Evolutionary conservation across 2,888 invertebrate species (phyloP).

Genomic region (Pseudoips prasinana): DNA sequence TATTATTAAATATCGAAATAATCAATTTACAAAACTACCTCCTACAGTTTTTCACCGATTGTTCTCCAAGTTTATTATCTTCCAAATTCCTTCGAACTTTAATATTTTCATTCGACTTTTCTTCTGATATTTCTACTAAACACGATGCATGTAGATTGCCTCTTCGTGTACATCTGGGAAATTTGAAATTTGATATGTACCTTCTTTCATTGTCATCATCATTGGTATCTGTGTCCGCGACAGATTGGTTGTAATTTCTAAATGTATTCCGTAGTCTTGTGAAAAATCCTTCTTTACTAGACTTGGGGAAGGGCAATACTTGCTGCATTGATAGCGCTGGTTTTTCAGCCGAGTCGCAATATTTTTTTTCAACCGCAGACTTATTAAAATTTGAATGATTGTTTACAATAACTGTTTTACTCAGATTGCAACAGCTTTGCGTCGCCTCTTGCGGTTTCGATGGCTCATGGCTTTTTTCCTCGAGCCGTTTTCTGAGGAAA

Average conservation of each 20-base stretch:
- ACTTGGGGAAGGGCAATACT: conserved; percentile 67
- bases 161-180: conserved; percentile 49
- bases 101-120: conserved; percentile 37
- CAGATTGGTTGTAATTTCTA: conserved; percentile 40
- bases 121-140: conserved; percentile 52
- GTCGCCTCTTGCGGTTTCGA: conserved; percentile 31
- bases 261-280: conserved; percentile 52
- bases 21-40: too few relatives aligned
- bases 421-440: conserved; percentile 53
- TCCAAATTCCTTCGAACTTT: too few relatives aligned
- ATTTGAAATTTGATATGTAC: conserved; percentile 57
- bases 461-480: conserved; percentile 44
- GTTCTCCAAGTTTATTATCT: too few relatives aligned
- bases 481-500: conserved; percentile 60
- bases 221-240: conserved; percentile 29
- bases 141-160: conserved; percentile 35
- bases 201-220: conserved; percentile 38
- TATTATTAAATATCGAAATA: not conserved
- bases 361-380: conserved; percentile 12
- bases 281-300: conserved; percentile 50
- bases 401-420: conserved; percentile 6
- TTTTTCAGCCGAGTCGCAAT: conserved; percentile 8
- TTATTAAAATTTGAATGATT: conserved; percentile 7
- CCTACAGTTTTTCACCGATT: too few relatives aligned
- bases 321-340: conserved; percentile 58